Percentiles rank a stretch among this genome's conserved stretches.
Evolutionary conservation across 2,888 invertebrate species (phyloP).

Genomic region (Punctoribates punctum): DNA sequence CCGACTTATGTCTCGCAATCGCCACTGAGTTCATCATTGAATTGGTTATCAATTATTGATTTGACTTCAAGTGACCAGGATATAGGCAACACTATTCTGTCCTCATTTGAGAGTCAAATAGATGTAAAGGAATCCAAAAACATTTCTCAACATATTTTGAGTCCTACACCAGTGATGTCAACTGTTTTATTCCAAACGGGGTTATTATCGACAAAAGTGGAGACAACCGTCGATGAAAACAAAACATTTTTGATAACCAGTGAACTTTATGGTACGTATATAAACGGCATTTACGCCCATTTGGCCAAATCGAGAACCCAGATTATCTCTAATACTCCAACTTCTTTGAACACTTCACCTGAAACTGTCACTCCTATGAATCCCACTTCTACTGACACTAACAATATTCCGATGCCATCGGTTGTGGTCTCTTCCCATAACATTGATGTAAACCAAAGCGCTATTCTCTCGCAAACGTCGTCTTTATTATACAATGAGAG

Average conservation of each 20-base stretch:
- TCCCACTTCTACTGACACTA: conserved; percentile 27
- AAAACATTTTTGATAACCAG: conserved; percentile 45
- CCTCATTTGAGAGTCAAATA: neutral
- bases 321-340: conserved; percentile 42
- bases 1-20: neutral
- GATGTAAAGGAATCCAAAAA: neutral
- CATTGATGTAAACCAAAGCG: conserved; percentile 9
- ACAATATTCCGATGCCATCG: conserved; percentile 39
- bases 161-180: neutral
- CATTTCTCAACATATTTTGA: neutral
- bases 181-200: conserved; percentile 44
- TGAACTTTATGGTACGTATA: conserved; percentile 48
- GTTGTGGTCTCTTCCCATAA: conserved; percentile 7
- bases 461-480: neutral
- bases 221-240: conserved; percentile 45
- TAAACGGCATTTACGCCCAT: conserved; percentile 48
- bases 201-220: conserved; percentile 46
- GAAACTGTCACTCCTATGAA: neutral
- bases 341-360: conserved; percentile 13
- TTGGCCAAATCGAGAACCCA: conserved; percentile 47
- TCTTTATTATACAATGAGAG: neutral
- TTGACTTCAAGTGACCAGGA: neutral
- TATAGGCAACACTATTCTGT: neutral
- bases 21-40: neutral
- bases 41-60: conserved; percentile 1